These are phyloP conservation scores for Gymnothorax reevesii DNA, from an alignment of 2,797 vertebrate genomes.

Conservation along the genomic window DNA sequence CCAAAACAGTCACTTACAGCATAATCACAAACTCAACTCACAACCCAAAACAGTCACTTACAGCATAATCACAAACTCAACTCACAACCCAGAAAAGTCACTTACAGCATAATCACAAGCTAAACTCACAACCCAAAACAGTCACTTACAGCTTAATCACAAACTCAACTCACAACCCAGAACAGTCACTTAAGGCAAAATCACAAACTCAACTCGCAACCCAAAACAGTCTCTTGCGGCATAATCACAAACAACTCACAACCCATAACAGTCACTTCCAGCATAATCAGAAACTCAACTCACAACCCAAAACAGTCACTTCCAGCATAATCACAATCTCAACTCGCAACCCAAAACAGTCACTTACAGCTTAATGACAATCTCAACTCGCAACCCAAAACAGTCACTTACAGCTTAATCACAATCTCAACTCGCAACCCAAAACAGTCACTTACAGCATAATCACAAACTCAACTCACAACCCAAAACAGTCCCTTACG, in stretches of 20 bases:
- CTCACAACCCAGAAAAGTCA: neutral
- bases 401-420: too few species aligned
- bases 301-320: neutral
- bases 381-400: neutral
- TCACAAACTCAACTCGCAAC: neutral
- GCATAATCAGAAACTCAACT: too few species aligned
- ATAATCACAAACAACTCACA: too few species aligned
- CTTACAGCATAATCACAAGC: too few species aligned
- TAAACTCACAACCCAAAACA: neutral
- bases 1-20: neutral
- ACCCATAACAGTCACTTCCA: neutral
- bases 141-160: too few species aligned
- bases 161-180: too few species aligned
- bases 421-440: too few species aligned
- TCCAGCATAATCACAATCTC: too few species aligned
- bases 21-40: neutral
- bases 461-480: too few species aligned
- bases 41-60: neutral
- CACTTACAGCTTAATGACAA: neutral
- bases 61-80: too few species aligned
- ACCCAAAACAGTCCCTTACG: neutral
- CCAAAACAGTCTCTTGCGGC: neutral
- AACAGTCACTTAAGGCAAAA: too few species aligned
- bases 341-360: too few species aligned
- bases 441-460: neutral